Percentiles rank a stretch among this genome's conserved stretches.
phyloP scores from a whole-genome alignment of 2,113 vertebrate species.

The Casuarius casuarius region DNA sequence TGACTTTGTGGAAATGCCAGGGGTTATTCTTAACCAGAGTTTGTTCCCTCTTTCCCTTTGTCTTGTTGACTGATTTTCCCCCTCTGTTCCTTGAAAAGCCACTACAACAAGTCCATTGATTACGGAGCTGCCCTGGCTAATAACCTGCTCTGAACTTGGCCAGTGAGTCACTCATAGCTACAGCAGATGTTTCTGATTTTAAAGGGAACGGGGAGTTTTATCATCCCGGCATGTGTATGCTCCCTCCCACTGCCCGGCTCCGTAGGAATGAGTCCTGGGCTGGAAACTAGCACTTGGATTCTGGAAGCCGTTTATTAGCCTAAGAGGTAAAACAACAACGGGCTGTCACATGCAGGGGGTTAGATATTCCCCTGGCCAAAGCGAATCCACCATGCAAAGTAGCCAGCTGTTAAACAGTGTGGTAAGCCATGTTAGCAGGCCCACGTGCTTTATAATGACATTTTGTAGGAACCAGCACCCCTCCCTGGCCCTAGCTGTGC shows the following conservation, averaged over 20 bases:
- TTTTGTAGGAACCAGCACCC: neutral
- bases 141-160: constrained; percentile 60
- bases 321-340: neutral
- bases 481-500: neutral
- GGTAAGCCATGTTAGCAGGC: neutral
- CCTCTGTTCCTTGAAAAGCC: neutral
- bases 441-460: accelerated
- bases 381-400: neutral
- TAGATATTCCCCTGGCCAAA: neutral
- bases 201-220: constrained; percentile 47
- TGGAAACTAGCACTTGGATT: neutral
- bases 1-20: neutral
- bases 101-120: neutral
- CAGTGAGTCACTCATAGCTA: constrained; percentile 8
- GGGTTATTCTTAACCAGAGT: neutral
- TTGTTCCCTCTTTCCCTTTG: neutral
- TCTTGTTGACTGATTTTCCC: neutral
- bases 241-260: constrained; percentile 16
- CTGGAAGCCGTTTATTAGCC: neutral
- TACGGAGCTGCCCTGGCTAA: constrained; percentile 59
- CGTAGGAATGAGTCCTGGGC: neutral
- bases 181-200: constrained; percentile 67
- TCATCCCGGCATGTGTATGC: constrained; percentile 5
- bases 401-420: neutral
- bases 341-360: neutral